These are phyloP conservation scores for Ianthella basta DNA, from an alignment of 37 sponge, comb jelly and placozoan genomes.

Conservation along the genomic window DNA sequence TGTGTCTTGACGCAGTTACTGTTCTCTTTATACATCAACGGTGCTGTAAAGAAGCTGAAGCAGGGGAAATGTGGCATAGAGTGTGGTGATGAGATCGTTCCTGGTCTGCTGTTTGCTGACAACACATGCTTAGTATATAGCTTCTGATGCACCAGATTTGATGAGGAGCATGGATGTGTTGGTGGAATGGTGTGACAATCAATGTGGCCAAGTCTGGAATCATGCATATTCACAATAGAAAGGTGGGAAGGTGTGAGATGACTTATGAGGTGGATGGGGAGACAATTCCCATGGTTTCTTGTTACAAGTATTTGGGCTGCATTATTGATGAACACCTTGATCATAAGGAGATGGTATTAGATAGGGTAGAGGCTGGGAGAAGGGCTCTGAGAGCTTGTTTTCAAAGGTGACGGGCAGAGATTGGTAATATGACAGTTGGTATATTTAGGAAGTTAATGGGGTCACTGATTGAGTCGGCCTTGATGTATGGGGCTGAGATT, in stretches of 20 bases:
- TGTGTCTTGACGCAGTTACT: no score
- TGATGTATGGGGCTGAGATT: neutral
- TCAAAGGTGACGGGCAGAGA: neutral
- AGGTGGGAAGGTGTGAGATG: slow-evolving; percentile 3
- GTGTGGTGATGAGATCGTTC: no score
- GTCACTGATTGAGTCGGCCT: neutral
- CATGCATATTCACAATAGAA: neutral
- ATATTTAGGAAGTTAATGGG: neutral
- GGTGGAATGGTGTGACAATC: slow-evolving; percentile 10
- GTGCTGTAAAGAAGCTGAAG: no score
- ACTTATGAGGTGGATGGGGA: slow-evolving; percentile 9
- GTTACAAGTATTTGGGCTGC: slow-evolving; percentile 3
- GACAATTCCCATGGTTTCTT: slow-evolving; percentile 7
- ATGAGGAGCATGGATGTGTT: slow-evolving; percentile 15
- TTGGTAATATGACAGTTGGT: slow-evolving; percentile 1
- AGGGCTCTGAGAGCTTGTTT: slow-evolving; percentile 3
- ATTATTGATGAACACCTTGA: slow-evolving; percentile 5
- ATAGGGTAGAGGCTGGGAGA: slow-evolving; percentile 2
- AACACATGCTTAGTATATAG: slow-evolving; percentile 3
- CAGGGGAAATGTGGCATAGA: no score
- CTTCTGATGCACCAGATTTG: neutral
- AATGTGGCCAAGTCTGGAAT: slow-evolving; percentile 14
- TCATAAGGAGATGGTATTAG: neutral
- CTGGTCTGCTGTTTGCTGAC: slow-evolving; percentile 10
- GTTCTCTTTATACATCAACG: no score